Percentiles rank a stretch among this genome's conserved stretches.
phyloP scores from a whole-genome alignment of 2,888 invertebrate genomes.

The Spisula solida region DNA sequence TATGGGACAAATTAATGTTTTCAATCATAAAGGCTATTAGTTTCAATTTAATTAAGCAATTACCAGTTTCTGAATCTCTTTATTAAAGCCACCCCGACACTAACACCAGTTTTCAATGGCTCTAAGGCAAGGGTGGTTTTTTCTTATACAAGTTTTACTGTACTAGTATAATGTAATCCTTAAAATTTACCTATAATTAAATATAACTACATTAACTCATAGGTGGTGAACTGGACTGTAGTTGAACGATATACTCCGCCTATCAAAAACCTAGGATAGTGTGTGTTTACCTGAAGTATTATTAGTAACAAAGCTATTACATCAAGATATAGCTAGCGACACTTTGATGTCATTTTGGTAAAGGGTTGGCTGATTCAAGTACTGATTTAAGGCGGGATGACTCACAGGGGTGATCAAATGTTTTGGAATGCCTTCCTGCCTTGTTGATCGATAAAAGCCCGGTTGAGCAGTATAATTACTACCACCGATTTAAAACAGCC shows the following conservation, averaged over 20 bases:
- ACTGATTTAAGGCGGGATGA: constrained; percentile 33
- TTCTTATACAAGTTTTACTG: too few species aligned
- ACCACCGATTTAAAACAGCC: constrained; percentile 19
- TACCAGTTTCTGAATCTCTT: too few species aligned
- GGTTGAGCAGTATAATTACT: constrained; percentile 35
- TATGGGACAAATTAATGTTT: too few species aligned
- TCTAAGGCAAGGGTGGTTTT: too few species aligned
- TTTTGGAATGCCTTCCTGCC: constrained; percentile 47
- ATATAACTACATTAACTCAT: neutral
- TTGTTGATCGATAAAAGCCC: constrained; percentile 39
- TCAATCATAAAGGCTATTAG: too few species aligned
- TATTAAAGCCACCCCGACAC: too few species aligned
- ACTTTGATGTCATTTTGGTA: constrained; percentile 59
- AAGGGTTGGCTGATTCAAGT: constrained; percentile 35
- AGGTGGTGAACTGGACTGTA: constrained; percentile 23
- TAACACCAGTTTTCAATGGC: too few species aligned
- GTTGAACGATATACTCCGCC: constrained; percentile 36
- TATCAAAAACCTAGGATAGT: constrained; percentile 61
- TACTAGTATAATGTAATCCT: too few species aligned
- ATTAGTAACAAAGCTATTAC: constrained; percentile 60
- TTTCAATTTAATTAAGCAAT: too few species aligned
- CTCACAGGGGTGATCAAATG: constrained; percentile 46
- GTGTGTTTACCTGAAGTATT: constrained; percentile 63
- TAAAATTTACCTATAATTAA: neutral
- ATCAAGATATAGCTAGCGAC: constrained; percentile 65